These are phyloP conservation scores for Dendrolimus pini DNA, from an alignment of 2,888 invertebrate species.

Conservation along the genomic window DNA sequence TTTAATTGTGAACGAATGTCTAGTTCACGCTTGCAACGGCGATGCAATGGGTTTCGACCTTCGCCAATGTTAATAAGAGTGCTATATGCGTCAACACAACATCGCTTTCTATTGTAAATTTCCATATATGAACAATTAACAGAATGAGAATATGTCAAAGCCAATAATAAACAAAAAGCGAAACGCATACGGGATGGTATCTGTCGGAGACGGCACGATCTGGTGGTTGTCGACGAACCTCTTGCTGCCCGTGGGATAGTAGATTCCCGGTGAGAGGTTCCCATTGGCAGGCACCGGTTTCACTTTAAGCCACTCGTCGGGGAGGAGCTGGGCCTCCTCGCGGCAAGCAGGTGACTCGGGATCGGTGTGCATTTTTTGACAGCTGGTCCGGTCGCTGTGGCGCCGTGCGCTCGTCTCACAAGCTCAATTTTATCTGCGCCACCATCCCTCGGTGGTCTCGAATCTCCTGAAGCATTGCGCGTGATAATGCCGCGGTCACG, in stretches of 20 bases:
- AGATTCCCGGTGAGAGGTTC: slow-evolving; percentile 67
- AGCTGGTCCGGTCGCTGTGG: slow-evolving; percentile 39
- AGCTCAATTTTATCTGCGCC: slow-evolving; percentile 47
- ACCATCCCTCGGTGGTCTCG: slow-evolving; percentile 50
- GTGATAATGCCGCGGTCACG: slow-evolving; percentile 73
- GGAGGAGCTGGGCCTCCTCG: slow-evolving; percentile 67
- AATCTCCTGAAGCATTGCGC: slow-evolving; percentile 68
- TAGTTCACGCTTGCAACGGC: slow-evolving; percentile 52
- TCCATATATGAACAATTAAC: slow-evolving; percentile 13
- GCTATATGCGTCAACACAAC: slow-evolving; percentile 39
- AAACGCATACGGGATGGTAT: slow-evolving; percentile 55
- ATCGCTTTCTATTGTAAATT: slow-evolving; percentile 45
- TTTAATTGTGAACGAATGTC: slow-evolving; percentile 43
- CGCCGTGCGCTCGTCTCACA: slow-evolving; percentile 55
- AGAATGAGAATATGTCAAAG: slow-evolving; percentile 19
- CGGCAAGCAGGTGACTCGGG: slow-evolving; percentile 68
- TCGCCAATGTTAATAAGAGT: slow-evolving; percentile 60
- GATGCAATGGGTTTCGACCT: slow-evolving; percentile 39
- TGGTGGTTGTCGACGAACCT: slow-evolving; percentile 60
- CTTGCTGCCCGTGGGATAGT: slow-evolving; percentile 70
- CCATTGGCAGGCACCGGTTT: slow-evolving; percentile 60
- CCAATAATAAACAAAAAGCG: slow-evolving; percentile 53
- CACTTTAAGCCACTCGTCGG: slow-evolving; percentile 70
- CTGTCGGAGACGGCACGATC: slow-evolving; percentile 58
- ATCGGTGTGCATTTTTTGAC: slow-evolving; percentile 49